These are phyloP conservation scores for Rhynchonema sp. DNA, from an alignment of 2,888 invertebrate species.

Conservation along the genomic window DNA sequence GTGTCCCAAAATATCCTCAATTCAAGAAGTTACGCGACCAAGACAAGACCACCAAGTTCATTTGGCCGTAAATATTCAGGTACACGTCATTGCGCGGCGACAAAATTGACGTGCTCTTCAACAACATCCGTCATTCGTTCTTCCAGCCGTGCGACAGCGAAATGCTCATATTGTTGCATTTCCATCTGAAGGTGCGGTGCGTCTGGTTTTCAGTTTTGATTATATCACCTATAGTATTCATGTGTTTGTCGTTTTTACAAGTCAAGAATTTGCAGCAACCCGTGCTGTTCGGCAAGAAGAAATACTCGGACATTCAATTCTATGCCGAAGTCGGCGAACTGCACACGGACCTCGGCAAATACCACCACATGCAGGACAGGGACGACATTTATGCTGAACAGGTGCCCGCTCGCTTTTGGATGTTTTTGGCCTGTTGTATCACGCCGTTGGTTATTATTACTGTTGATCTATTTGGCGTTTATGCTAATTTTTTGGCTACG, in stretches of 20 bases:
- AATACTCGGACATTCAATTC: constrained; percentile 95
- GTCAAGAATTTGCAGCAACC: constrained; percentile 54
- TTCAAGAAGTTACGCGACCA: no score
- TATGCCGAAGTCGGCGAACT: constrained; percentile 99
- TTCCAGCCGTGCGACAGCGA: constrained; percentile 80
- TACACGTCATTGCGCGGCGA: constrained; percentile 98
- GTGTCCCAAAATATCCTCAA: background rate
- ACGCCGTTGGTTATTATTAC: no score
- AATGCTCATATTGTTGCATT: constrained; percentile 97
- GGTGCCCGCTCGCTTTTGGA: constrained; percentile 27
- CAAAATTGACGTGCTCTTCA: constrained; percentile 95
- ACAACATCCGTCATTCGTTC: constrained; percentile 97
- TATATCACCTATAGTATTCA: no score
- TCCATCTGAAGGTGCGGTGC: constrained; percentile 58
- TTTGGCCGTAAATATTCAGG: constrained; percentile 33
- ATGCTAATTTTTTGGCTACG: no score
- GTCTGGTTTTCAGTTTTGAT: background rate
- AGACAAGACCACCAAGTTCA: background rate
- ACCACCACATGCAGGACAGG: constrained; percentile 99
- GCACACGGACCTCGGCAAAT: constrained; percentile 94
- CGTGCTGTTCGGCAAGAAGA: constrained; percentile 98
- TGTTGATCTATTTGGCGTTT: no score
- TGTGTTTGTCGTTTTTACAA: no score
- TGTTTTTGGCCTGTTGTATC: no score
- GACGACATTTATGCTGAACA: constrained; percentile 97